Evolutionary conservation across 1,140 invertebrate genomes (phyloP).

Genomic region (Lethrus apterus): DNA sequence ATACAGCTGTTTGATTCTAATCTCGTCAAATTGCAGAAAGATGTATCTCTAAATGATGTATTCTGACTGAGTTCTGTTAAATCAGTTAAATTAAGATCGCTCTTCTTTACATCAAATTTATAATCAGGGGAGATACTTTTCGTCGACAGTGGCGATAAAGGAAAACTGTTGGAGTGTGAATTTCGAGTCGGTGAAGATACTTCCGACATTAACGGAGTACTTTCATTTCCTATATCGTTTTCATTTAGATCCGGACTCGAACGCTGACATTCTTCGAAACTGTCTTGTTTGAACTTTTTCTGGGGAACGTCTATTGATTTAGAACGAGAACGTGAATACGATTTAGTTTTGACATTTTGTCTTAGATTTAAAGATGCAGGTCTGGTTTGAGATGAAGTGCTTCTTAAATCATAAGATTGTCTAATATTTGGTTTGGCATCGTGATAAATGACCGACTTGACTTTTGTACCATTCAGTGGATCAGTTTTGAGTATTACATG

Average conservation of each 20-base stretch:
- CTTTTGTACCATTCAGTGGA: background rate
- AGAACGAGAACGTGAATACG: conserved; percentile 26
- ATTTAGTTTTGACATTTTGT: conserved; percentile 20
- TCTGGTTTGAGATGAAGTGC: conserved; percentile 16
- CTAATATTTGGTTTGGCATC: conserved; percentile 2
- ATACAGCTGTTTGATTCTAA: background rate
- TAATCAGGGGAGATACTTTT: conserved; percentile 30
- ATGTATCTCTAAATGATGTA: conserved; percentile 5
- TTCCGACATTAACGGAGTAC: conserved; percentile 41
- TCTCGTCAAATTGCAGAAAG: background rate
- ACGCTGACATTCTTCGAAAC: conserved; percentile 41
- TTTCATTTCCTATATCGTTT: conserved; percentile 38
- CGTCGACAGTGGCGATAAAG: conserved; percentile 28
- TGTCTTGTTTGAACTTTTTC: conserved; percentile 23
- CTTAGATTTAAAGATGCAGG: conserved; percentile 28
- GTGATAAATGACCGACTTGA: conserved; percentile 1
- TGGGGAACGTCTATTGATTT: conserved; percentile 35
- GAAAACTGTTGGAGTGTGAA: conserved; percentile 27
- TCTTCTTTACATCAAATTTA: background rate
- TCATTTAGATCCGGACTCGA: conserved; percentile 36
- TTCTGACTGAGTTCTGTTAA: too few species aligned
- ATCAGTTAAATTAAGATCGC: too few species aligned
- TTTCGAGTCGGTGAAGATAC: conserved; percentile 32
- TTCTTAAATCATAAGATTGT: too few species aligned
- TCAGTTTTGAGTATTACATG: conserved; percentile 36